Base-by-base conservation (phyloP, 2,113 vertebrate species). In the Mungos mungo region DNA sequence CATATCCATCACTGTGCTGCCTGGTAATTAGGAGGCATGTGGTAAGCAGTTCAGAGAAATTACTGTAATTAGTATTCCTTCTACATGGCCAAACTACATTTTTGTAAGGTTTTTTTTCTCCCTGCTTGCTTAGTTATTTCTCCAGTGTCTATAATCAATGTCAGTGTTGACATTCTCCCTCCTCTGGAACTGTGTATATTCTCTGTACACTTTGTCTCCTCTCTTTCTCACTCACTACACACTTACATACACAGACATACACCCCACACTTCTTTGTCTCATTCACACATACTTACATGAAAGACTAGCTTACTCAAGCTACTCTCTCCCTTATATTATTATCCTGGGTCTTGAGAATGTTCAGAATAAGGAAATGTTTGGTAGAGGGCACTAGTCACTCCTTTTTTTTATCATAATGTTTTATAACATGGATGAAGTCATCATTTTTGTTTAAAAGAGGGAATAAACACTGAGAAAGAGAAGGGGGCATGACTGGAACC, bases 21-120 rank as follows among this genome's bases (percentile, higher is more conserved):
- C 50, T 83, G n/a, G 31, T 71, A 90, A 91, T 82, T 92, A 95
- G 81, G 52, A 95, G 81, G 52, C 95, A 74, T 77, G 45, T 81
- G 66, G 65, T 92, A 88, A 95, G 71, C 85, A 93, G 66, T 91
- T 38, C 68, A 8, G 66, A 90, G 72, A 88, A 88, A 41, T 83
- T 25, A 41, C 31, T 68, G 35, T 50, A 41, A 94, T 93, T 63
- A 91, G 74, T 41, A 27, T 52, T 81, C 60, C 25, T 95, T 89
- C 60, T 63, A 14, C 57, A 84, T 0, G 11, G 41, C 23, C 38
- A 80, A 93, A 74, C 29, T 45, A 35, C 66, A 52, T 38, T 76
- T 90, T 79, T 54, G 19, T 41, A 33, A 47, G 52, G 19, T 11
- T 10, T 71, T 54, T 1, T 31, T 54, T 69, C 7, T 12, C 1